Evolutionary conservation across 2,888 invertebrate genomes (phyloP), one percentile per base, ranked within the genome.

Genomic region (Rhogogaster chlorosoma): DNA sequence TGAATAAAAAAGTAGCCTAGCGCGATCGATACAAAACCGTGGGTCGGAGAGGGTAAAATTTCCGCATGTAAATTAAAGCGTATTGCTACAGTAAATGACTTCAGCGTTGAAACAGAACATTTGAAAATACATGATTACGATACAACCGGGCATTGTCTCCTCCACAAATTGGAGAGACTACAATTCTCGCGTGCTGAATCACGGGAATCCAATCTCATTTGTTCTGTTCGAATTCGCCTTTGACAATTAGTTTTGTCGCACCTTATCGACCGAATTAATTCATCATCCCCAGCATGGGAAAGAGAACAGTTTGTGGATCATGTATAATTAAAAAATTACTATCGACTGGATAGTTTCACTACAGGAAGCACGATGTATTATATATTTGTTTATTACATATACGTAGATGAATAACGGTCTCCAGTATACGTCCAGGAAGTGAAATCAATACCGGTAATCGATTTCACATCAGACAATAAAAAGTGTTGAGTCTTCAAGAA

Each of bases 1-100:
- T 77, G 45, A 77, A 77, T 49, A 29, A 53, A 49, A 77, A 49
- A 49, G 29, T 53, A 77, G 32, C 77, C 53, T 18, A 29, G 9
- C 7, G 0, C 53, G 49, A 77, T 77, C 77, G 49, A 77, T 77
- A 29, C 29, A 49, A 29, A 53, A 77, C 77, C 26, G 18, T 77
- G 49, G n/a, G 53, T 3, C 18, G 18, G 18, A 6, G 49, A 6
- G 49, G 10, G 49, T 45, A 32, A 53, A 53, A 26, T 53, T 77
- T 77, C 29, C 1, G 12, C 26, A 61, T 26, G 49, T 32, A 49
- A 77, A 77, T 77, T 75, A 26, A 75, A 61, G 61, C 26, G 7
- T 6, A 36, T n/a, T 53, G 18, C 38, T 6, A 70, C 36, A 70
- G 36, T 15, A n/a, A 70, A 70, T 6, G n/a, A 70, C 32, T 70